phyloP scores from a whole-genome alignment of 2,113 vertebrate genomes.

The Sander vitreus region DNA sequence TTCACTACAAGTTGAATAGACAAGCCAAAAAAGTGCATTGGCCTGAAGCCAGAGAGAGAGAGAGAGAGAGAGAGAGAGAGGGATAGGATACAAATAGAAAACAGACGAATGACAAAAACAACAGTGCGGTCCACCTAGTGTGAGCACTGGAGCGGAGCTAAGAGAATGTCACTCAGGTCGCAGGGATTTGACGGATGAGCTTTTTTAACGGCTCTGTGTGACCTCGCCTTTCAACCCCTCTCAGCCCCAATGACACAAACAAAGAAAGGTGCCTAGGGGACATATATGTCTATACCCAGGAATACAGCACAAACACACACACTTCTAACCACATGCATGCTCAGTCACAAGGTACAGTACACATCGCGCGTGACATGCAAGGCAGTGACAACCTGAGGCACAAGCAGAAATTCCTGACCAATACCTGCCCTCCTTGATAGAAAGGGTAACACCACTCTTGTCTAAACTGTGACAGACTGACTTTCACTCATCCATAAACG shows the following conservation, averaged over 20 bases:
- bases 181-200: conserved; percentile 77
- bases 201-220: conserved; percentile 69
- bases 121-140: conserved; percentile 59
- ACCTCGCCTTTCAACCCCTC: conserved; percentile 77
- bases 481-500: conserved; percentile 22
- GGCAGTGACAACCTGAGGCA: conserved; percentile 16
- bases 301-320: conserved; percentile 10
- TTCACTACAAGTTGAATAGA: conserved; percentile 63
- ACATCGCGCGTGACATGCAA: conserved; percentile 13
- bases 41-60: conserved; percentile 39
- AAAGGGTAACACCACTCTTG: conserved; percentile 26
- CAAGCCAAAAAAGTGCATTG: conserved; percentile 46
- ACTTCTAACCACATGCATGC: conserved; percentile 17
- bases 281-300: conserved; percentile 1
- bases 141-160: conserved; percentile 62
- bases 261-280: conserved; percentile 33
- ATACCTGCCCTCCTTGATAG: conserved; percentile 17
- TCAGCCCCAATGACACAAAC: conserved; percentile 69
- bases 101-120: conserved; percentile 76
- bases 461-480: conserved; percentile 25
- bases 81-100: conserved; percentile 76
- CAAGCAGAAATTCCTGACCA: conserved; percentile 29
- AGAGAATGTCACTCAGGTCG: conserved; percentile 78
- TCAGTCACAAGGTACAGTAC: conserved; percentile 15
- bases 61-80: background rate